Base-by-base conservation (phyloP, 2,888 invertebrate species). In the Chrysotoxum bicinctum region DNA sequence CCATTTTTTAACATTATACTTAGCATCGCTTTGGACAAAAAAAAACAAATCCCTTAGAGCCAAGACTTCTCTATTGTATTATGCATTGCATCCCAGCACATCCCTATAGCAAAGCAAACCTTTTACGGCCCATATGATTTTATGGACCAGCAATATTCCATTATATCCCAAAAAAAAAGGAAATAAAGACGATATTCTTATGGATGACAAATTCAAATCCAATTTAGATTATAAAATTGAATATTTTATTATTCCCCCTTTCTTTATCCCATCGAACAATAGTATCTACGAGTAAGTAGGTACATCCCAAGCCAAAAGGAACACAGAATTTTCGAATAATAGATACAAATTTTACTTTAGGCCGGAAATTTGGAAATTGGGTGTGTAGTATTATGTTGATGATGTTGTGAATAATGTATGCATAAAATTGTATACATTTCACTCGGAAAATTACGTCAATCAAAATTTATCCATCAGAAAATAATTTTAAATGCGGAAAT, bases 201-300 rank as follows among this genome's bases (percentile, higher is more conserved):
- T 80, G 74, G 73, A 74, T 68, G 68, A 69, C 68, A 74, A 74
- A 69, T 62, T 80, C 62, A 80, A 80, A 80, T 75, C 74, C 74
- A 80, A 80, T 80, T 80, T 69, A 69, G 74, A 80, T 80, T 80
- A 80, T 75, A 80, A 80, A 80, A 74, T 73, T 73, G 72, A 79
- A 73, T 73, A 80, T 75, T 74, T 45, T 75, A 74, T 75, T 69
- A 75, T 80, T 19, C 30, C 19, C 21, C 35, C 56, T 14, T 58
- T 58, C 10, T 72, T 23, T 50, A 40, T 66, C 23, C 54, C 52
- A 23, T 43, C 62, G 16, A 26, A 21, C 26, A 50, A 72, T 16
- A 40, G 37, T 58, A 56, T 32, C 32, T 21, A 19, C 12, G 2
- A 35, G 14, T 23, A 7, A 6, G 7, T 40, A 7, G 14, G 5